phyloP scores from a whole-genome alignment of 2,888 invertebrate genomes.

The Dolichomitus sp. region DNA sequence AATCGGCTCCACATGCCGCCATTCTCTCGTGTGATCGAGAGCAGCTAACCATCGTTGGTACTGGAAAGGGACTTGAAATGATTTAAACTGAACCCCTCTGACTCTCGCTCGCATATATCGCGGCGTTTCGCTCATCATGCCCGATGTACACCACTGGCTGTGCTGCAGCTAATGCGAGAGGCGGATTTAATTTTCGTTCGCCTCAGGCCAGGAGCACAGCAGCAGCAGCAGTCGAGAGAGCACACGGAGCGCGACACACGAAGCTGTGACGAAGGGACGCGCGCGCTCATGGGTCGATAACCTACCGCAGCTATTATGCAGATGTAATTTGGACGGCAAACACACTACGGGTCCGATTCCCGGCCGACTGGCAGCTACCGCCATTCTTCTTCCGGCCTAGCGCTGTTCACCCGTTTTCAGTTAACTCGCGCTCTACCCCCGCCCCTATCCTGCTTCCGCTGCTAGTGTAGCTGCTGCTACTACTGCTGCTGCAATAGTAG shows the following conservation, averaged over 20 bases:
- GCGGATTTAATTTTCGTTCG: conserved; percentile 62
- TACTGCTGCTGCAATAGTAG: conserved; percentile 23
- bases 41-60: neutral
- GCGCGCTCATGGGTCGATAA: conserved; percentile 80
- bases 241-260: conserved; percentile 45
- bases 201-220: conserved; percentile 34
- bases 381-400: conserved; percentile 73
- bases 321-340: conserved; percentile 83
- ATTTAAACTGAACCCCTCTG: conserved; percentile 38
- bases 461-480: conserved; percentile 43
- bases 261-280: conserved; percentile 78
- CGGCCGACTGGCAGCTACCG: conserved; percentile 74
- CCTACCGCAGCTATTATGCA: conserved; percentile 82
- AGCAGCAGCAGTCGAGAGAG: conserved; percentile 48
- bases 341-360: conserved; percentile 77
- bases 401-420: conserved; percentile 69
- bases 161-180: conserved; percentile 9
- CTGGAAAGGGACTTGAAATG: conserved; percentile 23
- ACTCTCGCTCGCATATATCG: conserved; percentile 17
- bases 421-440: conserved; percentile 62
- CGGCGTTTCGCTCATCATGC: conserved; percentile 29
- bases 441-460: conserved; percentile 46
- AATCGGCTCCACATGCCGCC: neutral
- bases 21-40: conserved; percentile 5
- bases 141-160: conserved; percentile 12